phyloP scores from a whole-genome alignment of 2,888 invertebrate species.

The Drosophila buzzatii region DNA sequence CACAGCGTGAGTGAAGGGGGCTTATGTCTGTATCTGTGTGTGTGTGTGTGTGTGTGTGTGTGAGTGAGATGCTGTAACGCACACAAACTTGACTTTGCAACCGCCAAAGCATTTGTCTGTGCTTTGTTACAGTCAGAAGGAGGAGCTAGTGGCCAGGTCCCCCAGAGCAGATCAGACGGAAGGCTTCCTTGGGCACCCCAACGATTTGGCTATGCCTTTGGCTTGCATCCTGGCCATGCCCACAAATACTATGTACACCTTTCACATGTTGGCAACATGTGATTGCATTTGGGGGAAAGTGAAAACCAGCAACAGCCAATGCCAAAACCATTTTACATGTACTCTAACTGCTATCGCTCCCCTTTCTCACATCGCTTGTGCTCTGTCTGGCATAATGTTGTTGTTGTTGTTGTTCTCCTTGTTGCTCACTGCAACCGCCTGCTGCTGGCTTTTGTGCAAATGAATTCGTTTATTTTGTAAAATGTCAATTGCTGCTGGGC shows the following conservation, averaged over 20 bases:
- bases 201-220: slow-evolving; percentile 7
- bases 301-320: slow-evolving; percentile 59
- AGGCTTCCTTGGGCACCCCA: not conserved
- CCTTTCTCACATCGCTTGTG: not conserved
- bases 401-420: slow-evolving; percentile 28
- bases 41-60: too few species aligned
- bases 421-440: slow-evolving; percentile 28
- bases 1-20: not conserved
- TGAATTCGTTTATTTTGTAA: slow-evolving; percentile 81
- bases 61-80: slow-evolving; percentile 6
- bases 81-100: slow-evolving; percentile 70
- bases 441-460: slow-evolving; percentile 72
- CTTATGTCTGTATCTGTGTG: not conserved
- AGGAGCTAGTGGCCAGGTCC: not conserved
- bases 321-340: slow-evolving; percentile 57
- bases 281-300: slow-evolving; percentile 76
- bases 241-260: slow-evolving; percentile 78
- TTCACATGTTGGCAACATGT: slow-evolving; percentile 80
- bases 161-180: slow-evolving; percentile 15
- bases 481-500: slow-evolving; percentile 76
- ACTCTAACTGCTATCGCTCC: not conserved
- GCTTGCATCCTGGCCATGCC: slow-evolving; percentile 16
- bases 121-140: slow-evolving; percentile 47
- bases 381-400: slow-evolving; percentile 5
- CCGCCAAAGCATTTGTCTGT: slow-evolving; percentile 66